A percentile compares a stretch with the other conserved stretches of the same genome.
phyloP scores from a whole-genome alignment of 2,888 invertebrate genomes.

The Cephus pygmeus region DNA sequence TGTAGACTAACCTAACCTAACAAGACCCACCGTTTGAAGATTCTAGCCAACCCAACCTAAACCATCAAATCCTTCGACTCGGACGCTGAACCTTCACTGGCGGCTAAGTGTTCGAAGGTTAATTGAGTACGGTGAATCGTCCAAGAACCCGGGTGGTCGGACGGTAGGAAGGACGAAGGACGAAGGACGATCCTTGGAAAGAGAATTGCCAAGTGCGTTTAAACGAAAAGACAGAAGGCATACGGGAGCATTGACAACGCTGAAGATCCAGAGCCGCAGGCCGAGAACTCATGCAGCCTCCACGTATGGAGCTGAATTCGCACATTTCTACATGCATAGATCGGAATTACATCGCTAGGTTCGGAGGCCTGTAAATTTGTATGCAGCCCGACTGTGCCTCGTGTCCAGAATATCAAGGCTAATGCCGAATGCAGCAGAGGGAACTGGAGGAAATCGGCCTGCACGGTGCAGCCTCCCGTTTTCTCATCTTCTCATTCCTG shows the following conservation, averaged over 20 bases:
- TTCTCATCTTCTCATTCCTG: background rate
- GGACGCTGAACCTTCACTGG: no score
- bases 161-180: no score
- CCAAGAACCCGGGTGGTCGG: no score
- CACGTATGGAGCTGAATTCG: background rate
- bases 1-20: no score
- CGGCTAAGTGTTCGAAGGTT: no score
- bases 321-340: background rate
- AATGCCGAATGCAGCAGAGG: background rate
- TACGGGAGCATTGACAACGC: background rate
- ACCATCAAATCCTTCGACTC: no score
- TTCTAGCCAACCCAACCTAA: no score
- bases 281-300: background rate
- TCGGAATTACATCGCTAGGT: background rate
- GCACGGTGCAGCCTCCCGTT: background rate
- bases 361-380: background rate
- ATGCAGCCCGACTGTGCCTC: background rate
- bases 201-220: background rate
- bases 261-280: no score
- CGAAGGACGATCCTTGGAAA: no score
- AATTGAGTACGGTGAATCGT: no score
- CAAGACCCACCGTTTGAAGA: no score
- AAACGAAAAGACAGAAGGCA: background rate
- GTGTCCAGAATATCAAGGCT: background rate
- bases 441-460: background rate